Evolutionary conservation across 2,113 vertebrate species (phyloP), one percentile per base, ranked within the genome.

Genomic region (Fukomys damarensis): DNA sequence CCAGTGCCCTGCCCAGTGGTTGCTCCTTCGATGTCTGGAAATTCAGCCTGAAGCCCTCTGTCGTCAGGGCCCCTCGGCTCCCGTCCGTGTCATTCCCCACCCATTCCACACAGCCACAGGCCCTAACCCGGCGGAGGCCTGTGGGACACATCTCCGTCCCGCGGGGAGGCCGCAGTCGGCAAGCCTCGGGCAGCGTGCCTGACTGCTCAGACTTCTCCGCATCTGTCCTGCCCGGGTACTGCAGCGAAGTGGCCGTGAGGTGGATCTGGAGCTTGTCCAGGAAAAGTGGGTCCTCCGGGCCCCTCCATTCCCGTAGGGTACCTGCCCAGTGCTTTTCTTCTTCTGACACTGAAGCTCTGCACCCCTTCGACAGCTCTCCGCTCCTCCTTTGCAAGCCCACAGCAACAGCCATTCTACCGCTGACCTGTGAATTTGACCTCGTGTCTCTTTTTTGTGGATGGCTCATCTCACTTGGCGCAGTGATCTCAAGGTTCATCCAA

Each of bases 131-230:
- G n/a, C n/a, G n/a, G n/a, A n/a, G n/a, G n/a, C n/a, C n/a, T n/a
- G n/a, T n/a, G n/a, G n/a, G 19, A 41, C 63, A 28, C 61, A 28
- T 63, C 61, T 65, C 28, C 28, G 7, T 30, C 41, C 24, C 9
- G 41, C 72, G 2, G 0, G 4, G 24, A 70, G 26, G 70, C 20
- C 22, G 3, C 0, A 30, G 35, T 19, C 4, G 10, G n/a, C 41
- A 49, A 7, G 3, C 41, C n/a, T n/a, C n/a, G n/a, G n/a, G n/a
- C n/a, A n/a, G n/a, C n/a, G n/a, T 98, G 96, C 99, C 99, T 0
- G 99, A 98, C 87, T 99, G 99, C 99, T 99, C 96, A 99, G 99
- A 97, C 98, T 99, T 99, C 90, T 99, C 98, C 98, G 99, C 99
- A 17, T 99, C 99, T 46, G 99, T 98, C 99, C 99, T 99, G 13